Evolutionary conservation across 2,797 vertebrate genomes (phyloP).

Genomic region (Muscicapa striata): DNA sequence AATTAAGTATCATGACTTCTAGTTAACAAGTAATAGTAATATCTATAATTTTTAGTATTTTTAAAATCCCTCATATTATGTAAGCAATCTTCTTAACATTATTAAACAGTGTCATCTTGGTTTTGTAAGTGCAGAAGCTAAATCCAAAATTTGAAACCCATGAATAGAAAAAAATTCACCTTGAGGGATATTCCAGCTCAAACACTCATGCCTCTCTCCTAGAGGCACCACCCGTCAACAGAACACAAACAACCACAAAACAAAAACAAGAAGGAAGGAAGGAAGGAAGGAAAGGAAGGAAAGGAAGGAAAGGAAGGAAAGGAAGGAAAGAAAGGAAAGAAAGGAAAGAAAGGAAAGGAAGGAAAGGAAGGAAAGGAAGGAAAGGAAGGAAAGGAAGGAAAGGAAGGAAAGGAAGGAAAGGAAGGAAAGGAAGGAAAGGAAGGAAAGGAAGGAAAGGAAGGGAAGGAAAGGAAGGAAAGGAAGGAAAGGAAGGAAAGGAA

Average conservation of each 20-base stretch:
- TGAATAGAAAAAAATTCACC: neutral
- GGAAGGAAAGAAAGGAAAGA: no score
- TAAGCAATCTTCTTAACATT: neutral
- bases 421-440: no score
- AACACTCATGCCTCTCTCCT: neutral
- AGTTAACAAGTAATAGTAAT: neutral
- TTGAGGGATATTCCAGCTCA: neutral
- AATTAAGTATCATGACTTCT: neutral
- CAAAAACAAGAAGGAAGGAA: neutral
- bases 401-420: no score
- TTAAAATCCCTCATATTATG: neutral
- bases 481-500: no score
- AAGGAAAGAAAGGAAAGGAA: no score
- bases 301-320: no score
- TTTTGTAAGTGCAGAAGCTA: neutral
- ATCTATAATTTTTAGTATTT: neutral
- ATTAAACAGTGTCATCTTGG: neutral
- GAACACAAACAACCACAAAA: neutral
- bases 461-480: no score
- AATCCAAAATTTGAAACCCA: neutral
- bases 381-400: no score
- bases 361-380: no score
- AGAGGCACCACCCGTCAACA: neutral
- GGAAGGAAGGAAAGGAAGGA: no score
- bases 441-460: no score